These are phyloP conservation scores for Gnathonemus longibarbis DNA, from an alignment of 2,113 vertebrate species.

Conservation along the genomic window DNA sequence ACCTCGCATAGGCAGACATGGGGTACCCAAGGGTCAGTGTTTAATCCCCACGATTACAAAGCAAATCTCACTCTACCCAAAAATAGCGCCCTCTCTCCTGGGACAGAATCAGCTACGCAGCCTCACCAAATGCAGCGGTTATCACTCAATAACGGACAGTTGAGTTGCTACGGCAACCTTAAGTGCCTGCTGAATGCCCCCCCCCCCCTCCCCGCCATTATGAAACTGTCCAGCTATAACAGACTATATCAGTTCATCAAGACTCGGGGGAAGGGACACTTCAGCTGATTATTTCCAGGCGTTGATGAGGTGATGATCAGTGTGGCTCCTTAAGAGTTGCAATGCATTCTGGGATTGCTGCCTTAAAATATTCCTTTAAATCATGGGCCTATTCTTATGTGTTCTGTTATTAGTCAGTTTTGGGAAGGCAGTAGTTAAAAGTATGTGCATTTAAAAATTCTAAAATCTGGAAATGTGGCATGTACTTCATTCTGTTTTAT, in stretches of 20 bases:
- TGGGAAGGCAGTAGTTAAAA: not conserved
- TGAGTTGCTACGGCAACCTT: constrained; percentile 53
- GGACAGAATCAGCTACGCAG: constrained; percentile 44
- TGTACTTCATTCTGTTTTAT: not conserved
- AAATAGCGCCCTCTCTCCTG: constrained; percentile 24
- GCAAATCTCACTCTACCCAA: not conserved
- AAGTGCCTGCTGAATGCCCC: constrained; percentile 54
- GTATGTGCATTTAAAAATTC: not conserved
- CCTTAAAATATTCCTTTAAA: constrained; percentile 28
- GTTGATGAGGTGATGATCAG: constrained; percentile 35
- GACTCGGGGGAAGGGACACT: constrained; percentile 1
- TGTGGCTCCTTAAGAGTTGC: constrained; percentile 27
- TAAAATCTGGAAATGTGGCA: not conserved
- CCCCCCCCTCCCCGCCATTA: constrained; percentile 34
- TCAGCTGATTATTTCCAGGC: constrained; percentile 44
- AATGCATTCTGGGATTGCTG: constrained; percentile 41
- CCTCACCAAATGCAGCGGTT: constrained; percentile 43
- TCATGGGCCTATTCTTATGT: not conserved
- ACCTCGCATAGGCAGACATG: constrained; percentile 5
- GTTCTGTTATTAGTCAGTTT: not conserved
- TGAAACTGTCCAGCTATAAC: constrained; percentile 34
- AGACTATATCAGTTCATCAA: constrained; percentile 26
- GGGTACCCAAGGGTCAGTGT: constrained; percentile 42
- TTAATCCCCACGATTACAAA: constrained; percentile 26
- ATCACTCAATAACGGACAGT: constrained; percentile 49